These are phyloP conservation scores for Chaetodon trifasciatus DNA, from an alignment of 2,797 vertebrate genomes.

Conservation along the genomic window DNA sequence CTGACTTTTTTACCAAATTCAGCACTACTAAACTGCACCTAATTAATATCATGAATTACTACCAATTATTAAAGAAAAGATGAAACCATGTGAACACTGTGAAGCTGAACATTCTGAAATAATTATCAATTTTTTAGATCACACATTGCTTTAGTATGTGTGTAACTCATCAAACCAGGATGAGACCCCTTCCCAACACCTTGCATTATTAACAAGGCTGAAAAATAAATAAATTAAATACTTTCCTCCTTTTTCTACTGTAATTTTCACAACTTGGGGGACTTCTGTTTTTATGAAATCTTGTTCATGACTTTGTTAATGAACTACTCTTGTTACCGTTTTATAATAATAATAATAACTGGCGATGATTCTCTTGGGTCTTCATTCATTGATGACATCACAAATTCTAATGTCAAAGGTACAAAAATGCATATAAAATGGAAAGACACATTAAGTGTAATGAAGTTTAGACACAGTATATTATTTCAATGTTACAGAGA, in stretches of 20 bases:
- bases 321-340: neutral
- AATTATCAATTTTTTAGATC: conserved; percentile 23
- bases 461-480: too few relatives aligned
- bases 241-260: neutral
- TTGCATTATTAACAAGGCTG: neutral
- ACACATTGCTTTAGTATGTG: neutral
- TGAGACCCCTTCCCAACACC: neutral
- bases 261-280: neutral
- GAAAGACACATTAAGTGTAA: too few relatives aligned
- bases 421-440: too few relatives aligned
- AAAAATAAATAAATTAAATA: neutral
- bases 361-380: neutral
- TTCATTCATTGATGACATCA: neutral
- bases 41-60: conserved; percentile 30
- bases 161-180: conserved; percentile 4
- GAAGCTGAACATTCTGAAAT: conserved; percentile 27
- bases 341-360: neutral
- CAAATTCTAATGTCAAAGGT: neutral
- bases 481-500: too few relatives aligned
- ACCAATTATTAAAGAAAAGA: conserved; percentile 16
- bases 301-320: neutral
- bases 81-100: neutral
- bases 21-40: neutral
- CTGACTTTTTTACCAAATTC: conserved; percentile 8
- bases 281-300: neutral